phyloP scores from a whole-genome alignment of 2,888 invertebrate genomes.

The Troides helena region DNA sequence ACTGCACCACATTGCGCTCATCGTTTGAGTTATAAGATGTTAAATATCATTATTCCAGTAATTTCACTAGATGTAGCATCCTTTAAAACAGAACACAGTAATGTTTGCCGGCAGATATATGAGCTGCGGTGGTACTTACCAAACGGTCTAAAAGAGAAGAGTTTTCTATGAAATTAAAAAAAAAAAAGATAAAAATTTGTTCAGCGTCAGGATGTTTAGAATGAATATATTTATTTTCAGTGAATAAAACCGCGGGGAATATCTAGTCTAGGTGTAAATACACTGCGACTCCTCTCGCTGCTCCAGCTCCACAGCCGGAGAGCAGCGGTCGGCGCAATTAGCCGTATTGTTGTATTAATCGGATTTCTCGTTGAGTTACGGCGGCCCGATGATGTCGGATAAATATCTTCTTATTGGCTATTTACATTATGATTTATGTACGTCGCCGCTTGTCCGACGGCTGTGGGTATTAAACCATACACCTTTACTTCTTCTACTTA shows the following conservation, averaged over 20 bases:
- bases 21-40: too few species aligned
- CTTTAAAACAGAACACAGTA: too few species aligned
- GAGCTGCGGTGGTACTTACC: too few species aligned
- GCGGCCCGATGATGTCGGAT: constrained; percentile 47
- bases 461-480: neutral
- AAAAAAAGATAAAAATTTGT: too few species aligned
- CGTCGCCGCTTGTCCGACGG: constrained; percentile 2
- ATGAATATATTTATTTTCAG: neutral
- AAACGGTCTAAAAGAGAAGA: too few species aligned
- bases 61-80: too few species aligned
- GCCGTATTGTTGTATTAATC: constrained; percentile 51
- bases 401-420: constrained; percentile 55
- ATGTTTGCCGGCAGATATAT: too few species aligned
- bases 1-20: too few species aligned
- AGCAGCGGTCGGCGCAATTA: constrained; percentile 39
- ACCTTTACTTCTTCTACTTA: neutral
- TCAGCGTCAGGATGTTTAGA: too few species aligned
- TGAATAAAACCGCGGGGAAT: neutral
- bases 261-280: constrained; percentile 6
- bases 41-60: too few species aligned
- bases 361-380: constrained; percentile 50
- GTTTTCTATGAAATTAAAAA: too few species aligned
- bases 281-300: constrained; percentile 23
- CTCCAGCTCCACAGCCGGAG: constrained; percentile 34
- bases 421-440: constrained; percentile 54